Percentiles rank a stretch among this genome's conserved stretches.
Evolutionary conservation across 2,888 invertebrate species (phyloP).

Genomic region (Zootermopsis nevadensis): DNA sequence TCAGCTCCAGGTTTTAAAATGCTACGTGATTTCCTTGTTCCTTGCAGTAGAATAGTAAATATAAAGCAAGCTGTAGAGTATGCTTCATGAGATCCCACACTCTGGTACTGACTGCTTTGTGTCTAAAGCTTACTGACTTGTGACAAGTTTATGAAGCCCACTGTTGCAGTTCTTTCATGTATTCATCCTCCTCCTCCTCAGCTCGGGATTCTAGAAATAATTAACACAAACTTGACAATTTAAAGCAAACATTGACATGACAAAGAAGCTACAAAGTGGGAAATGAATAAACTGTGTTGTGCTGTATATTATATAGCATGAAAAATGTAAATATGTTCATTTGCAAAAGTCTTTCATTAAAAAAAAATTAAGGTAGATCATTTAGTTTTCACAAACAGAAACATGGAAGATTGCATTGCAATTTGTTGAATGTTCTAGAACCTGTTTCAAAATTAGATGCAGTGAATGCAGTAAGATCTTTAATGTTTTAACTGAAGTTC

Average conservation of each 20-base stretch:
- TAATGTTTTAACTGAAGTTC: too few species aligned
- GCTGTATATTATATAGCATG: too few species aligned
- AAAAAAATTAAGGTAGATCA: too few species aligned
- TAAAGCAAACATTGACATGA: not conserved
- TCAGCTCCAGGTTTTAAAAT: not conserved
- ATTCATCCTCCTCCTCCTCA: slow-evolving; percentile 75
- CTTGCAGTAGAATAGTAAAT: slow-evolving; percentile 17
- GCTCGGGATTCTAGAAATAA: slow-evolving; percentile 55
- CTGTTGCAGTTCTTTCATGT: slow-evolving; percentile 78
- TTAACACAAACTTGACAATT: not conserved
- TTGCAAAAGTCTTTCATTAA: too few species aligned
- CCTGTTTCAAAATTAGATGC: too few species aligned
- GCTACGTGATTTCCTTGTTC: not conserved
- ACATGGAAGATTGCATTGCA: too few species aligned
- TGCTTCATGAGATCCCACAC: not conserved
- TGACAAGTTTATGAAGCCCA: slow-evolving; percentile 75
- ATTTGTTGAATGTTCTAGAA: too few species aligned
- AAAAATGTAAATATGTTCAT: too few species aligned
- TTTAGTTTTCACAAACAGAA: too few species aligned
- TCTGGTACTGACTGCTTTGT: not conserved
- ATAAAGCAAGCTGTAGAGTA: slow-evolving; percentile 6
- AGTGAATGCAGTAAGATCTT: too few species aligned
- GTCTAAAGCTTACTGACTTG: not conserved
- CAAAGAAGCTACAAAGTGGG: not conserved
- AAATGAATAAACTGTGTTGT: too few species aligned